Conservation (phyloP, 2,888 invertebrate species). For the Eupithecia subumbrata region DNA sequence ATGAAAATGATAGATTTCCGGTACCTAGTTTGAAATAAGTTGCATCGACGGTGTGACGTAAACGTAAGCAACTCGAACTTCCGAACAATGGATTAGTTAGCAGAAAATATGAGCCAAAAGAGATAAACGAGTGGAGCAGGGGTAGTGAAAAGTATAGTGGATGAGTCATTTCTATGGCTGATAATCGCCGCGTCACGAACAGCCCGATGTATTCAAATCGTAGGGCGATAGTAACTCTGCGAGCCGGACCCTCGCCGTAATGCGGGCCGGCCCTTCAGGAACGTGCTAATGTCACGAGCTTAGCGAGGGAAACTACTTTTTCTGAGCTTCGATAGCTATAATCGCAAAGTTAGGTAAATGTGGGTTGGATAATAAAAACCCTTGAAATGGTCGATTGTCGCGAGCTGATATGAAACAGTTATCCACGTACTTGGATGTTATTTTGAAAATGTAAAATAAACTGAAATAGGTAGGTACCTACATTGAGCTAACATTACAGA, state of each 20-base stretch:
- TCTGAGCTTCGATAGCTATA: constrained; percentile 18
- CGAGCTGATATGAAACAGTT: constrained; percentile 24
- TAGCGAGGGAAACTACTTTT: constrained; percentile 24
- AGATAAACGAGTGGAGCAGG: neutral
- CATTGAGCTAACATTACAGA: too few relatives aligned
- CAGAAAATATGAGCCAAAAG: neutral
- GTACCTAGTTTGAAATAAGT: too few relatives aligned
- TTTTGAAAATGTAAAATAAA: neutral
- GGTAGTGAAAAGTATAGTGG: neutral
- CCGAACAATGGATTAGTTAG: too few relatives aligned
- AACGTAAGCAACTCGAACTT: too few relatives aligned
- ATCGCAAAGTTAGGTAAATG: constrained; percentile 25
- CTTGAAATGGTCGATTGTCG: constrained; percentile 18
- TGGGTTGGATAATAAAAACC: constrained; percentile 26
- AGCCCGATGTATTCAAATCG: constrained; percentile 30
- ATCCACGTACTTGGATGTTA: neutral
- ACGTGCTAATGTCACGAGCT: constrained; percentile 33
- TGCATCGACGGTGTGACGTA: too few relatives aligned
- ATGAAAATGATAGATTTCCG: too few relatives aligned
- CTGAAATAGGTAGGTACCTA: neutral
- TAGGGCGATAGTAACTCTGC: neutral
- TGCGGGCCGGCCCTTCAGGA: constrained; percentile 12
- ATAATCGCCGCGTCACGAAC: constrained; percentile 13
- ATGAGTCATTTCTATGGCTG: too few relatives aligned
- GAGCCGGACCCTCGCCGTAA: constrained; percentile 10